Evolutionary conservation across 2,888 invertebrate genomes (phyloP).

Genomic region (Cataglyphis rosenhaueri): DNA sequence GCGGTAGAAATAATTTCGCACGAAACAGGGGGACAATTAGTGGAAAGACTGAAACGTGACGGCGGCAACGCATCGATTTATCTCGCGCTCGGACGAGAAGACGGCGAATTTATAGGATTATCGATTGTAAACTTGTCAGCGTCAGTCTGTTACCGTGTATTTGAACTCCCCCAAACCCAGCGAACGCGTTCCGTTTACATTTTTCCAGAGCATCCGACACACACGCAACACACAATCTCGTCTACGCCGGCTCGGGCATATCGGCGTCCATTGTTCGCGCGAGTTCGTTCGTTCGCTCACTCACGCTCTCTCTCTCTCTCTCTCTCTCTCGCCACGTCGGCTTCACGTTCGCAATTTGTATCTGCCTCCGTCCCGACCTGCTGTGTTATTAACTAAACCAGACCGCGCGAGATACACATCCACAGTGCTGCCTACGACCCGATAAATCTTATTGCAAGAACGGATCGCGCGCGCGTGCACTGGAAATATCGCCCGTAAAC

Average conservation of each 20-base stretch:
- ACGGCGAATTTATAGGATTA: slow-evolving; percentile 51
- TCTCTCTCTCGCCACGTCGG: slow-evolving; percentile 1
- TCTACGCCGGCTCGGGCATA: slow-evolving; percentile 10
- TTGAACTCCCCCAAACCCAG: slow-evolving; percentile 27
- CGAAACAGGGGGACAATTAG: slow-evolving; percentile 19
- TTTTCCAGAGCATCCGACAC: slow-evolving; percentile 39
- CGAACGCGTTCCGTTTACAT: slow-evolving; percentile 35
- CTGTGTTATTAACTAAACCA: slow-evolving; percentile 50
- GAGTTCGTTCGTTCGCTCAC: not conserved
- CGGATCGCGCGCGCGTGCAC: slow-evolving; percentile 31
- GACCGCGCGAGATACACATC: slow-evolving; percentile 46
- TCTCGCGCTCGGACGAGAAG: slow-evolving; percentile 29
- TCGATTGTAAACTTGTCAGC: slow-evolving; percentile 50
- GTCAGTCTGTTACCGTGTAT: slow-evolving; percentile 44
- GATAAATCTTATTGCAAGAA: slow-evolving; percentile 52
- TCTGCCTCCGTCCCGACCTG: slow-evolving; percentile 47
- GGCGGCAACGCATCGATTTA: slow-evolving; percentile 37
- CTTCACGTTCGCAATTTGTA: slow-evolving; percentile 48
- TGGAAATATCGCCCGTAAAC: slow-evolving; percentile 11
- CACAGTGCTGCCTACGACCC: slow-evolving; percentile 20
- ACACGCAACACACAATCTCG: slow-evolving; percentile 19
- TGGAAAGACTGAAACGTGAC: slow-evolving; percentile 24
- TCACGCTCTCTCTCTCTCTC: too few species aligned
- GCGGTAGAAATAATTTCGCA: slow-evolving; percentile 8
- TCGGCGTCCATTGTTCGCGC: slow-evolving; percentile 42